phyloP scores from a whole-genome alignment of 2,113 vertebrate genomes.

The Amphiprion percula region DNA sequence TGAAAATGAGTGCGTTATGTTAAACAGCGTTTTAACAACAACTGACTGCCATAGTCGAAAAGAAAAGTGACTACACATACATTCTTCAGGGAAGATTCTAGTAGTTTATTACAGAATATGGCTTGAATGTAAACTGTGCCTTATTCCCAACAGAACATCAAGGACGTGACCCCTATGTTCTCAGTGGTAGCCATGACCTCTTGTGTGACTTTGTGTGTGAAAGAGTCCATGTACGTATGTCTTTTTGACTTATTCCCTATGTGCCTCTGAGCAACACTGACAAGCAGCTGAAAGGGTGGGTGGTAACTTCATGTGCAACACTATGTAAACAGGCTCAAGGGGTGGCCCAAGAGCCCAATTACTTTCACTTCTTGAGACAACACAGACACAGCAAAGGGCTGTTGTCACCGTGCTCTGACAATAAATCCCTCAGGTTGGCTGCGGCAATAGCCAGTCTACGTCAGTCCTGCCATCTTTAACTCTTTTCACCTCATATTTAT shows the following conservation, averaged over 20 bases:
- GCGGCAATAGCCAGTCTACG: neutral
- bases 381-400: constrained; percentile 63
- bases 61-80: no score
- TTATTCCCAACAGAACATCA: neutral
- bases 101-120: no score
- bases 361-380: constrained; percentile 64
- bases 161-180: neutral
- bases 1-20: no score
- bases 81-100: no score
- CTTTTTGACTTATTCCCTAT: constrained; percentile 23
- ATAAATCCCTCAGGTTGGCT: constrained; percentile 46
- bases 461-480: constrained; percentile 2
- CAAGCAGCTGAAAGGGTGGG: constrained; percentile 29
- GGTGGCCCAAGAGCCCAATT: constrained; percentile 73
- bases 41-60: no score
- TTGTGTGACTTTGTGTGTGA: constrained; percentile 6
- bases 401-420: constrained; percentile 48
- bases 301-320: constrained; percentile 60
- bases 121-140: no score
- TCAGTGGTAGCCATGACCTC: neutral
- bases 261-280: constrained; percentile 18
- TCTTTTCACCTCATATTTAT: constrained; percentile 19
- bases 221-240: constrained; percentile 16
- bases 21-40: no score
- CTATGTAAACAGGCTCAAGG: constrained; percentile 70